Percentiles rank a stretch among this genome's conserved stretches.
These are phyloP conservation scores for Luidia sarsii DNA, from an alignment of 53 echinoderm and acorn worm species.

Conservation along the genomic window DNA sequence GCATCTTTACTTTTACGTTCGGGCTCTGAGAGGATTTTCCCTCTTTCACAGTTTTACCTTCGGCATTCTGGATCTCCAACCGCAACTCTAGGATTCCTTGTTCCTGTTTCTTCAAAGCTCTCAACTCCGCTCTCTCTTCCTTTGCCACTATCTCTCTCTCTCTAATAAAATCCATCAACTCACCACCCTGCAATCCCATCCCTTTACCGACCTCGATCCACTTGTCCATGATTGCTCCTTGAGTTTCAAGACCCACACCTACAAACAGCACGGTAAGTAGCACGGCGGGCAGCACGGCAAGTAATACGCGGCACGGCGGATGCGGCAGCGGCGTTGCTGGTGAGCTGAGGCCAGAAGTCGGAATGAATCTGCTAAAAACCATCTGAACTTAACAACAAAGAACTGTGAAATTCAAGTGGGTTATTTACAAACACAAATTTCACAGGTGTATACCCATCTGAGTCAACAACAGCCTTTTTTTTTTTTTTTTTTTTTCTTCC, in stretches of 20 bases:
- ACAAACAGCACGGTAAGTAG: too few relatives aligned
- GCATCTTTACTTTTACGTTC: not conserved
- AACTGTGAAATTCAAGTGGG: too few relatives aligned
- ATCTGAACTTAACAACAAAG: too few relatives aligned
- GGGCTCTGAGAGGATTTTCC: not conserved
- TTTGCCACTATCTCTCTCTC: constrained; percentile 17
- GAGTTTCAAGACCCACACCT: too few relatives aligned
- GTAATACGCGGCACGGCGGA: too few relatives aligned
- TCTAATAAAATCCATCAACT: constrained; percentile 11
- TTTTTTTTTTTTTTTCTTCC: not conserved
- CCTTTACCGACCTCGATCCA: constrained; percentile 11
- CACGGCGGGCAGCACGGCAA: too few relatives aligned
- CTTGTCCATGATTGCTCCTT: not conserved
- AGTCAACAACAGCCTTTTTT: too few relatives aligned
- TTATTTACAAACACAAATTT: too few relatives aligned
- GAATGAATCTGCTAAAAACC: too few relatives aligned
- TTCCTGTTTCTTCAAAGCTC: constrained; percentile 3
- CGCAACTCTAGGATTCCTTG: constrained; percentile 5
- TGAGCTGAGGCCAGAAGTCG: too few relatives aligned
- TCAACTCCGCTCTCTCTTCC: constrained; percentile 1
- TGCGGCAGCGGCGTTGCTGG: too few relatives aligned
- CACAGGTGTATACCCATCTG: too few relatives aligned
- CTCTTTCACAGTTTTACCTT: not conserved
- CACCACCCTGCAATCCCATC: constrained; percentile 5
- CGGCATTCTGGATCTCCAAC: not conserved